Evolutionary conservation across 2,113 vertebrate species (phyloP).

Genomic region (Danio rerio): DNA sequence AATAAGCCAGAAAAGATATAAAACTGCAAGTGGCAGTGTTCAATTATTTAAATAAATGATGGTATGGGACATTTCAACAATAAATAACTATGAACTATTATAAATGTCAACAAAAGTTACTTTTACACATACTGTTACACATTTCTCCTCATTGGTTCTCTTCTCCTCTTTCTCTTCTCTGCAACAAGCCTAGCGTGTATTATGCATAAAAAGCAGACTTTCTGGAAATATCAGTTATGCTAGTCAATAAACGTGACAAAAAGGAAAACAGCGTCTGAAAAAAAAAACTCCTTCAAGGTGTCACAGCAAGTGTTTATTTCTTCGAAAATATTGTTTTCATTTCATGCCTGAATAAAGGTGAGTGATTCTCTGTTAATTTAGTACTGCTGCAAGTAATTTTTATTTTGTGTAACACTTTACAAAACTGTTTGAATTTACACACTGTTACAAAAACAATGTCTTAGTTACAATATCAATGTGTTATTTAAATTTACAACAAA

Average conservation of each 20-base stretch:
- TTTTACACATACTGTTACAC: too few relatives aligned
- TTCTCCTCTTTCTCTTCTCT: not conserved
- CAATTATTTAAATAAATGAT: too few relatives aligned
- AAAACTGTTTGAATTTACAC: not conserved
- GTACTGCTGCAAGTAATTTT: too few relatives aligned
- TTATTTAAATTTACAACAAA: too few relatives aligned
- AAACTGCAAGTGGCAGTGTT: too few relatives aligned
- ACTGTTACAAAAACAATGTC: too few relatives aligned
- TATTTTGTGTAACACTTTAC: not conserved
- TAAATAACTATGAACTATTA: too few relatives aligned
- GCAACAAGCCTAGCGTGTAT: not conserved
- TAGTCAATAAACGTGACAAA: not conserved
- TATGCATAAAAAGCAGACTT: constrained; percentile 1
- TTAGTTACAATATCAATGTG: too few relatives aligned
- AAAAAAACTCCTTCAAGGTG: not conserved
- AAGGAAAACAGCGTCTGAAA: not conserved
- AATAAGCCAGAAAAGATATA: too few relatives aligned
- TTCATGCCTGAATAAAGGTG: not conserved
- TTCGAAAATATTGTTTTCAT: not conserved
- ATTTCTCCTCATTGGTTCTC: not conserved
- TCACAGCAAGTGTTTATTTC: not conserved
- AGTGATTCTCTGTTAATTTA: not conserved
- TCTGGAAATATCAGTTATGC: not conserved
- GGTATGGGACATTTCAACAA: too few relatives aligned
- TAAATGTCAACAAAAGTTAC: too few relatives aligned